Percentiles rank a stretch among this genome's conserved stretches.
Conservation (phyloP, 2,888 invertebrate species). For the Aspidiotus rigidus region DNA sequence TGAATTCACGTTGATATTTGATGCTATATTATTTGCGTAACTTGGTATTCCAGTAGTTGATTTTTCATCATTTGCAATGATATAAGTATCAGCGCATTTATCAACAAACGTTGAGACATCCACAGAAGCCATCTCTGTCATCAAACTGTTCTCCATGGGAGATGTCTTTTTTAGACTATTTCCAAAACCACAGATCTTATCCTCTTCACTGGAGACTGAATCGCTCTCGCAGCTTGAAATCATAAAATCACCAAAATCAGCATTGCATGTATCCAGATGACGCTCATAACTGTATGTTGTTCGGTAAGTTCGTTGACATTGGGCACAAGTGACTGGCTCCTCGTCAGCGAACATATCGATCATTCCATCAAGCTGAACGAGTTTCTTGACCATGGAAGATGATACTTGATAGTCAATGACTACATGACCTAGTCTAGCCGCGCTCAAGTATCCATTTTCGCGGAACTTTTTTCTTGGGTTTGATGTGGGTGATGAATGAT, state of each 20-base stretch:
- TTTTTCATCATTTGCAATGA: background rate
- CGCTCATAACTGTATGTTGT: constrained; percentile 72
- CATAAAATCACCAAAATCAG: constrained; percentile 51
- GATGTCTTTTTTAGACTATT: no score
- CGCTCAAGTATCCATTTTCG: constrained; percentile 8
- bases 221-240: constrained; percentile 70
- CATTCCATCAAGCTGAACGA: constrained; percentile 25
- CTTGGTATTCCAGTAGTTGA: background rate
- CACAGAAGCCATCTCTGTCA: background rate
- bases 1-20: background rate
- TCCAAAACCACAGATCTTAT: constrained; percentile 19
- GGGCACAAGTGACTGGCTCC: constrained; percentile 72
- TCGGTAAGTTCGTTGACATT: constrained; percentile 78
- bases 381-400: constrained; percentile 8
- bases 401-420: constrained; percentile 12
- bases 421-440: constrained; percentile 4
- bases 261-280: constrained; percentile 59
- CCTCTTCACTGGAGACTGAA: constrained; percentile 46
- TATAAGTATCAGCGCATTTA: background rate
- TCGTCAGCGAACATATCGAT: constrained; percentile 45
- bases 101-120: background rate
- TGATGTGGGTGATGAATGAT: constrained; percentile 9
- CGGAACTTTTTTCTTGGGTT: background rate
- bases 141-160: no score
- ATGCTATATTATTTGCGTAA: background rate